Base-by-base conservation (phyloP, 2,888 invertebrate species). In the Drosophila ezoana region DNA sequence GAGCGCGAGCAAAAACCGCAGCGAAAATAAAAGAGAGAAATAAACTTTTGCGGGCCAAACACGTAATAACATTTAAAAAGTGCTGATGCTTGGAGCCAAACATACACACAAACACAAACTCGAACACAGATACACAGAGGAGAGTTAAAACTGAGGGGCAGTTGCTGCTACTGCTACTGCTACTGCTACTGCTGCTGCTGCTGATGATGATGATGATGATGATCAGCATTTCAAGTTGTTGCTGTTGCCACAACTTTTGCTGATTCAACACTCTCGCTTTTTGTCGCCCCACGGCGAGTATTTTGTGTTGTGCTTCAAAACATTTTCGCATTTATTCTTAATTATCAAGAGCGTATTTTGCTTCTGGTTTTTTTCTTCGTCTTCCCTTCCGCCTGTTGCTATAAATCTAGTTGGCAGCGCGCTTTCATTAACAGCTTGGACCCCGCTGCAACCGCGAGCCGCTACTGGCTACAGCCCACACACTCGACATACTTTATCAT, bases 321-420 rank as follows among this genome's bases (percentile, higher is more conserved):
- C 75, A 78, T 81, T 89, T 85, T 77, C 86, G 82, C 82, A 87
- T 87, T 89, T 89, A 81, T 87, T 84, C 86, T 87, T 87, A 85
- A 87, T 87, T 87, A 87, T 89, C 80, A 79, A 79, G 80, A 77
- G 76, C 63, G 76, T 45, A 38, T 43, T 52, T 59, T 64, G 48
- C 16, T 63, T 49, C 8, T 28, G 28, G 28, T 52, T 40, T 32
- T 44, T 58, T 53, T 62, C 48, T 52, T 35, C 58, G n/a, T 45
- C 33, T 40, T 32, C 8, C 13, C 18, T 16, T 14, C 35, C 20
- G 38, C 41, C 23, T 37, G 49, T 35, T 35, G 54, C 60, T 64
- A 84, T 87, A 83, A 84, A 83, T 87, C 87, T 84, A 87, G 78
- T 72, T 84, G 87, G 64, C 71, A 66, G 64, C 64, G 64, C 64